Percentiles rank a stretch among this genome's conserved stretches.
These are phyloP conservation scores for Quadriops clusia DNA, from an alignment of 2,888 invertebrate genomes.

Conservation along the genomic window DNA sequence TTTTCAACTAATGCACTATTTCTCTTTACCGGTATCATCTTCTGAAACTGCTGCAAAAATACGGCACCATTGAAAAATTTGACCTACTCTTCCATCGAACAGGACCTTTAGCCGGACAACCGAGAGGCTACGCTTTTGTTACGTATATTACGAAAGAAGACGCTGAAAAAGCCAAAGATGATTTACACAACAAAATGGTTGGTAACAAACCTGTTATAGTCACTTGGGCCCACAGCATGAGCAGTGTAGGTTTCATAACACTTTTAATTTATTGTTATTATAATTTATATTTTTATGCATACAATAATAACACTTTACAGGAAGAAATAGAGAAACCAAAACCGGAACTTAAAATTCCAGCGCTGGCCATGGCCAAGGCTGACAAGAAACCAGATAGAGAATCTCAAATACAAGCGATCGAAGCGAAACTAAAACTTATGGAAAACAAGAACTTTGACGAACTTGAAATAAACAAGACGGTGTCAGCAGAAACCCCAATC, in stretches of 20 bases:
- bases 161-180: constrained; percentile 59
- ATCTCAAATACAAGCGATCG: constrained; percentile 77
- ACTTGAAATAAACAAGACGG: constrained; percentile 60
- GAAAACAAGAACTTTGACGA: constrained; percentile 56
- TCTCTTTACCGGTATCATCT: constrained; percentile 79
- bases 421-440: constrained; percentile 74
- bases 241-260: constrained; percentile 40
- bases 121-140: constrained; percentile 88
- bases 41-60: constrained; percentile 90
- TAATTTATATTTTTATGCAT: constrained; percentile 2
- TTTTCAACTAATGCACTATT: constrained; percentile 14
- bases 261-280: constrained; percentile 7
- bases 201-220: constrained; percentile 67
- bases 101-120: constrained; percentile 79
- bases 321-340: constrained; percentile 67
- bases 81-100: constrained; percentile 89
- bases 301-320: no score
- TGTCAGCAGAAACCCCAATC: constrained; percentile 52
- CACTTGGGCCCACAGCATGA: constrained; percentile 67
- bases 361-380: constrained; percentile 52
- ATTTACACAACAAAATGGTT: constrained; percentile 61
- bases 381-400: constrained; percentile 59
- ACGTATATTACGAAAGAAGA: constrained; percentile 58
- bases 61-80: constrained; percentile 88
- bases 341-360: constrained; percentile 65